These are phyloP conservation scores for Cheilosia scutellata DNA, from an alignment of 2,888 invertebrate genomes.

Conservation along the genomic window DNA sequence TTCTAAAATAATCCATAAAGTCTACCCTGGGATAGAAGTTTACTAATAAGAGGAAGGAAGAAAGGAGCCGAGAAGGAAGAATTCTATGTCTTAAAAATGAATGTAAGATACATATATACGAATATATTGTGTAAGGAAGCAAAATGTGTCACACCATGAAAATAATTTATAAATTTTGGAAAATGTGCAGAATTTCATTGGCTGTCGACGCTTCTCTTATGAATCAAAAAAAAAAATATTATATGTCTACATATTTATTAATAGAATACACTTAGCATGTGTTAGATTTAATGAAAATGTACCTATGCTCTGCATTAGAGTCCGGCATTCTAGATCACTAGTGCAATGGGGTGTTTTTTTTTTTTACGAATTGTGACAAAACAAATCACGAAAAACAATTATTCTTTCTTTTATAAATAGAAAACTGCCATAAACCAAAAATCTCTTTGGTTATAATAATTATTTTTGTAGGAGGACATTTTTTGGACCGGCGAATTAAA, in stretches of 20 bases:
- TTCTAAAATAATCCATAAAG: slow-evolving; percentile 70
- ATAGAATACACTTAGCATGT: slow-evolving; percentile 58
- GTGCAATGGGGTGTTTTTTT: slow-evolving; percentile 46
- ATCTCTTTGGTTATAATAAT: slow-evolving; percentile 13
- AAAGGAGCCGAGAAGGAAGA: slow-evolving; percentile 30
- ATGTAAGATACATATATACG: slow-evolving; percentile 52
- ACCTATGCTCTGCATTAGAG: slow-evolving; percentile 45
- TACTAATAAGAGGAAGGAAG: slow-evolving; percentile 16
- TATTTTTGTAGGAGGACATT: slow-evolving; percentile 22
- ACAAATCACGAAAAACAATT: slow-evolving; percentile 42
- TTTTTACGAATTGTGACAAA: slow-evolving; percentile 41
- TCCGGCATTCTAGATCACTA: slow-evolving; percentile 67
- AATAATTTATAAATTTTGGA: slow-evolving; percentile 55
- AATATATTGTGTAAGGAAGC: slow-evolving; percentile 7
- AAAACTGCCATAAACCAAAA: background rate
- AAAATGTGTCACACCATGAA: slow-evolving; percentile 18
- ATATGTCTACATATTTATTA: slow-evolving; percentile 41
- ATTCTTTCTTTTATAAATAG: slow-evolving; percentile 25
- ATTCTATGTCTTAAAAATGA: slow-evolving; percentile 58
- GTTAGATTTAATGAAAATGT: slow-evolving; percentile 31
- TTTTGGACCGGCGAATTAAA: slow-evolving; percentile 11
- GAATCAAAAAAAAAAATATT: slow-evolving; percentile 34
- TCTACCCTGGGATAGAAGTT: slow-evolving; percentile 69
- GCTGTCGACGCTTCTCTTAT: slow-evolving; percentile 48
- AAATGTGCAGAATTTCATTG: slow-evolving; percentile 65